Base-by-base conservation (phyloP, 2,888 invertebrate genomes). In the Rotaria magnacalcarata region DNA sequence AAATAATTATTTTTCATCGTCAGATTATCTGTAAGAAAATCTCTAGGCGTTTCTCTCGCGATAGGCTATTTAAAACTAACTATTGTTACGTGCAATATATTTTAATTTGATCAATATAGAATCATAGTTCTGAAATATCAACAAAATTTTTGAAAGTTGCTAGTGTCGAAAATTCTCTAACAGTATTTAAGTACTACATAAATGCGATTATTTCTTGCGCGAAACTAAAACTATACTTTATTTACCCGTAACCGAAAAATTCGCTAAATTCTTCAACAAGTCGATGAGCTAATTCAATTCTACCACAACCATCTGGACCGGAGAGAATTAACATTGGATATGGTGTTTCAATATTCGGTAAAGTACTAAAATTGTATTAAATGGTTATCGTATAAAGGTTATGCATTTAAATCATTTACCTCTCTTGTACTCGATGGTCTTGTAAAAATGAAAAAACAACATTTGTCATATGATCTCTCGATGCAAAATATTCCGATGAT, bases 321-420 rank as follows among this genome's bases (percentile, higher is more conserved):
- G 90, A 91, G 80, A 91, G 87, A 10, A 91, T 90, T 84, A 91
- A 87, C 90, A 91, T 90, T 5, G 91, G 91, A 87, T 91, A 91
- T 7, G 90, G 91, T 0, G 91, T 90, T 86, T 91, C 90, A 41
- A 89, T 88, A 87, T 89, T 90, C n/a, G 91, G 90, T 85, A 91
- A 88, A 0, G 91, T 91, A 87, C 91, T 91, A 88, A 19, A 89
- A 88, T 60, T 2, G 75, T 2, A 41, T 50, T 52, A 8, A 43
- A 47, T 14, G 4, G 11, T 21, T 89, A 88, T 87, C 8, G 14
- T 7, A n/a, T 24, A 50, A 24, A 24, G 8, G 21, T 50, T n/a
- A 7, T 67, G n/a, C 24, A 50, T 41, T 7, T 54, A 7, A 84
- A 43, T 41, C 2, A 27, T 43, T 52, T 75, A 89, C 89, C 89